Conservation (phyloP, 2,797 vertebrate genomes). For the Muraenolepis orangiensis region DNA sequence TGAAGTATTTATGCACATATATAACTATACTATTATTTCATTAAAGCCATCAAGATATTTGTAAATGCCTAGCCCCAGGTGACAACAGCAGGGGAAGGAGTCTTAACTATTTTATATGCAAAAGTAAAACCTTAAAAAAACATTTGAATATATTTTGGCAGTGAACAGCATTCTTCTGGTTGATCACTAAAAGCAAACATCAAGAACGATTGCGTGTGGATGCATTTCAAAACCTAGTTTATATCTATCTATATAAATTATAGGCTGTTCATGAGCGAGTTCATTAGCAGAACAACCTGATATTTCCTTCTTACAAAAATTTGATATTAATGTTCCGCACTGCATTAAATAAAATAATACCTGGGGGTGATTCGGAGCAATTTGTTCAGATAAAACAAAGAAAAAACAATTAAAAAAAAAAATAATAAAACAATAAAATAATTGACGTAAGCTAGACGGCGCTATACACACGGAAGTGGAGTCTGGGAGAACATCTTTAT, state of each 20-base stretch:
- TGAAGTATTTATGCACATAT: conserved; percentile 46
- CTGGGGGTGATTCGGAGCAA: background rate
- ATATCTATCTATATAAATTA: too few relatives aligned
- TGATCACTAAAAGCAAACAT: background rate
- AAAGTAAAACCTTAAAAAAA: background rate
- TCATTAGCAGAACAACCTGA: background rate
- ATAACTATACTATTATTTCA: conserved; percentile 46
- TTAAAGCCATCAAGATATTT: conserved; percentile 41
- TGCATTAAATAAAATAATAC: background rate
- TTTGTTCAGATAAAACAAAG: background rate
- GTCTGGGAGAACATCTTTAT: background rate
- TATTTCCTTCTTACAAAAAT: background rate
- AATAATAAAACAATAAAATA: background rate
- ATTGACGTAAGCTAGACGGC: background rate
- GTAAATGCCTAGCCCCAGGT: conserved; percentile 45
- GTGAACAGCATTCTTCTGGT: background rate
- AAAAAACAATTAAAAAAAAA: background rate
- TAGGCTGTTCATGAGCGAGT: background rate
- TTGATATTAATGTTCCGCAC: background rate
- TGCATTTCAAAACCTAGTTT: background rate
- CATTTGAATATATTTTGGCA: background rate
- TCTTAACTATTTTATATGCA: conserved; percentile 24
- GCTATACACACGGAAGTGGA: background rate
- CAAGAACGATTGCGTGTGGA: background rate
- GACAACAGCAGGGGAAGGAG: conserved; percentile 27